These are phyloP conservation scores for Chloromyia formosa DNA, from an alignment of 2,888 invertebrate genomes.

Conservation along the genomic window DNA sequence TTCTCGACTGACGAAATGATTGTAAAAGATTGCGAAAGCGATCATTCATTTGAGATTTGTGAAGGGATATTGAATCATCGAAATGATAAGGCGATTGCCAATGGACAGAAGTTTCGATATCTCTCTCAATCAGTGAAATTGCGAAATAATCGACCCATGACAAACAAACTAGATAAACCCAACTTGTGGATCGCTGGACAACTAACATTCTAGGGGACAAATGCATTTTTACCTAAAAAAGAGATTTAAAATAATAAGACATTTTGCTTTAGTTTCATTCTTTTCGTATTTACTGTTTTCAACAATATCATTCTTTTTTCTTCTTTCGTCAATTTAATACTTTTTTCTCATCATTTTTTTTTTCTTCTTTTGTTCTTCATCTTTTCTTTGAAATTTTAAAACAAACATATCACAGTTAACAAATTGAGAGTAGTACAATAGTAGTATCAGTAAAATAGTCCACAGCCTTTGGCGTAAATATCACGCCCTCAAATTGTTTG, in stretches of 20 bases:
- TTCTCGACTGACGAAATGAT: too few relatives aligned
- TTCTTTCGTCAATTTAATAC: slow-evolving; percentile 2
- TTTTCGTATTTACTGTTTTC: slow-evolving; percentile 6
- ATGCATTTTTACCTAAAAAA: too few relatives aligned
- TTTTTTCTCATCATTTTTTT: slow-evolving; percentile 8
- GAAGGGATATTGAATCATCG: too few relatives aligned
- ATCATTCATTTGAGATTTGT: too few relatives aligned
- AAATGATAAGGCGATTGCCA: too few relatives aligned
- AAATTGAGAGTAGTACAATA: slow-evolving; percentile 13
- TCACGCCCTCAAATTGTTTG: neutral
- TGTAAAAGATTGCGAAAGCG: too few relatives aligned
- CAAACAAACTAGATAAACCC: too few relatives aligned
- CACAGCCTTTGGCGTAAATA: slow-evolving; percentile 39
- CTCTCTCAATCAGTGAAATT: too few relatives aligned
- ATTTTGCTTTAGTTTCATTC: neutral
- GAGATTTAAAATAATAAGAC: neutral
- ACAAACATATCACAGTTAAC: slow-evolving; percentile 39
- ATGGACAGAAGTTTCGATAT: too few relatives aligned
- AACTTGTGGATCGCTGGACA: too few relatives aligned
- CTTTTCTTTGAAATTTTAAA: slow-evolving; percentile 17
- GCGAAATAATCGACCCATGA: too few relatives aligned
- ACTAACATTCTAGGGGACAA: too few relatives aligned
- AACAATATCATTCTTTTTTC: slow-evolving; percentile 6
- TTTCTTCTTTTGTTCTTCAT: slow-evolving; percentile 16
- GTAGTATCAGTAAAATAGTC: neutral